phyloP scores from a whole-genome alignment of 1,140 invertebrate species.

The Penaeus chinensis region DNA sequence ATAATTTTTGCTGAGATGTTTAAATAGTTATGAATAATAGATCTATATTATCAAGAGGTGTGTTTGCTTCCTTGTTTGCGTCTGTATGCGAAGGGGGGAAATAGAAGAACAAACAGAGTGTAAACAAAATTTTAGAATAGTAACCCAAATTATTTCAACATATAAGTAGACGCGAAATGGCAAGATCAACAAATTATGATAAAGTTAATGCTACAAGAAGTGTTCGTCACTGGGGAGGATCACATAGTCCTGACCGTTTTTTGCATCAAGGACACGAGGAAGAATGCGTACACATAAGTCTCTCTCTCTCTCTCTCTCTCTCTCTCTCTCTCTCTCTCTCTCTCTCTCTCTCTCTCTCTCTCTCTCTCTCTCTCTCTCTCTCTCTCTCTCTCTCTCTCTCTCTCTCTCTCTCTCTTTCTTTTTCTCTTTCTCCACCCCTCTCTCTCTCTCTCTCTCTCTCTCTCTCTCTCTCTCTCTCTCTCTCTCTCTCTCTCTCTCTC shows the following conservation, averaged over 20 bases:
- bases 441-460: constrained; percentile 23
- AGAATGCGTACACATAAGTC: background rate
- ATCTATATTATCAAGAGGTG: too few relatives aligned
- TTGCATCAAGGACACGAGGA: background rate
- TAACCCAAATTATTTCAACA: too few relatives aligned
- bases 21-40: too few relatives aligned
- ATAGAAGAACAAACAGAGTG: too few relatives aligned
- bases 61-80: too few relatives aligned
- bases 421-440: background rate
- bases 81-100: too few relatives aligned
- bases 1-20: too few relatives aligned
- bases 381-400: background rate
- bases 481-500: constrained; percentile 15
- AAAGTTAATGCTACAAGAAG: too few relatives aligned
- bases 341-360: background rate
- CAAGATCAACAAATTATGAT: too few relatives aligned
- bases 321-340: background rate
- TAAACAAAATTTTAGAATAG: too few relatives aligned
- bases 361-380: background rate
- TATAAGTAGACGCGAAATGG: too few relatives aligned
- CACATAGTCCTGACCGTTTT: background rate
- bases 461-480: constrained; percentile 20
- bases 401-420: background rate
- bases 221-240: too few relatives aligned
- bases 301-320: background rate